These are phyloP conservation scores for Chloroclystis v-ata DNA, from an alignment of 2,888 invertebrate species.

Conservation along the genomic window DNA sequence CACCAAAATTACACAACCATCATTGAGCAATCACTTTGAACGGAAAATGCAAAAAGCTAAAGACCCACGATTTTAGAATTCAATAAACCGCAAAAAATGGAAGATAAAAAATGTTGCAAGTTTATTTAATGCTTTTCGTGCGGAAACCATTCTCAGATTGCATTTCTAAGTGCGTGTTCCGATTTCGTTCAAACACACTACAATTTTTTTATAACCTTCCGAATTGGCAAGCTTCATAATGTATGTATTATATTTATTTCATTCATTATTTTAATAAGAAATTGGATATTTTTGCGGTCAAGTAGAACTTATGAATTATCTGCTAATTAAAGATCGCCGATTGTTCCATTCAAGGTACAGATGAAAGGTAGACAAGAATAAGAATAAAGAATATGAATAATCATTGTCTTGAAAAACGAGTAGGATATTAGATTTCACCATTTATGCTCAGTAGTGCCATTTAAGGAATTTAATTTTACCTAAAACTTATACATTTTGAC, in stretches of 20 bases:
- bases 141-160: slow-evolving; percentile 76
- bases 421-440: too few relatives aligned
- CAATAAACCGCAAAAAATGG: slow-evolving; percentile 43
- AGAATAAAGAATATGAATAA: too few relatives aligned
- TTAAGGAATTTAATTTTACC: too few relatives aligned
- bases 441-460: too few relatives aligned
- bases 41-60: slow-evolving; percentile 33
- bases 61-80: slow-evolving; percentile 19
- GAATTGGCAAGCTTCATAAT: not conserved
- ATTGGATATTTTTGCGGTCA: slow-evolving; percentile 67
- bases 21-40: slow-evolving; percentile 42
- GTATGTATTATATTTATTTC: slow-evolving; percentile 34
- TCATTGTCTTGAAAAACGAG: too few relatives aligned
- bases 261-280: slow-evolving; percentile 50
- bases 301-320: slow-evolving; percentile 44
- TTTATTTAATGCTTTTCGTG: slow-evolving; percentile 65
- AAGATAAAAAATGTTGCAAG: slow-evolving; percentile 54
- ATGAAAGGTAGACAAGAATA: too few relatives aligned
- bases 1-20: slow-evolving; percentile 41
- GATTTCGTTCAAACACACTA: slow-evolving; percentile 43
- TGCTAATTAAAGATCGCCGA: slow-evolving; percentile 50
- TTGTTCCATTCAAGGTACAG: slow-evolving; percentile 48
- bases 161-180: slow-evolving; percentile 60
- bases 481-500: too few relatives aligned
- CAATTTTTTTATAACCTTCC: slow-evolving; percentile 27